Conservation (phyloP, 1,140 invertebrate genomes). For the Drosophila tristis region DNA sequence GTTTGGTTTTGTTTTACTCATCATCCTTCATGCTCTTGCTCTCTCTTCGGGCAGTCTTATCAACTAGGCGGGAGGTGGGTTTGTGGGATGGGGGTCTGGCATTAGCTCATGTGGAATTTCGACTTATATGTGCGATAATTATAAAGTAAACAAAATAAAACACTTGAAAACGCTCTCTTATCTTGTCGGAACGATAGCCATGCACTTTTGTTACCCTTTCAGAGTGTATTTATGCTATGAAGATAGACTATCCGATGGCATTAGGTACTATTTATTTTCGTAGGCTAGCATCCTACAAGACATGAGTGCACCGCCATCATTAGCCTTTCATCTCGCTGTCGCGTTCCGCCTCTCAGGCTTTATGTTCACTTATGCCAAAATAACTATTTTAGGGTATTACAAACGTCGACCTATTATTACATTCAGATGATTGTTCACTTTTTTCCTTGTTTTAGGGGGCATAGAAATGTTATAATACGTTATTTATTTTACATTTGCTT, state of each 20-base stretch:
- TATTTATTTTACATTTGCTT: constrained; percentile 48
- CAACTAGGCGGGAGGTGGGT: constrained; percentile 7
- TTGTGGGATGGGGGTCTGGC: not conserved
- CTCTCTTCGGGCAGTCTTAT: constrained; percentile 10
- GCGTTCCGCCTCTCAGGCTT: too few relatives aligned
- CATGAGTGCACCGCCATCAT: too few relatives aligned
- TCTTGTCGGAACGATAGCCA: constrained; percentile 1
- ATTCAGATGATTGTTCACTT: not conserved
- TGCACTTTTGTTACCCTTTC: too few relatives aligned
- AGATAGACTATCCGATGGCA: too few relatives aligned
- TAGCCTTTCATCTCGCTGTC: too few relatives aligned
- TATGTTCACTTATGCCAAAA: too few relatives aligned
- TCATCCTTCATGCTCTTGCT: constrained; percentile 3
- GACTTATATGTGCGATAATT: constrained; percentile 26
- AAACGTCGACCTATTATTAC: not conserved
- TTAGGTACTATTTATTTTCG: too few relatives aligned
- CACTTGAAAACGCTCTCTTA: constrained; percentile 15
- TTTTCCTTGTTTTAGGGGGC: constrained; percentile 2
- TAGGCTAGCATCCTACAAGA: not conserved
- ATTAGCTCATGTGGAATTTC: constrained; percentile 38
- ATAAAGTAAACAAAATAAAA: constrained; percentile 1
- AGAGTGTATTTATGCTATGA: too few relatives aligned
- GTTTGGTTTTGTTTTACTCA: constrained; percentile 53
- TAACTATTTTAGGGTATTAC: too few relatives aligned
- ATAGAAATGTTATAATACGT: constrained; percentile 46